Base-by-base conservation (phyloP, 2,113 vertebrate genomes). In the Urocynchramus pylzowi region DNA sequence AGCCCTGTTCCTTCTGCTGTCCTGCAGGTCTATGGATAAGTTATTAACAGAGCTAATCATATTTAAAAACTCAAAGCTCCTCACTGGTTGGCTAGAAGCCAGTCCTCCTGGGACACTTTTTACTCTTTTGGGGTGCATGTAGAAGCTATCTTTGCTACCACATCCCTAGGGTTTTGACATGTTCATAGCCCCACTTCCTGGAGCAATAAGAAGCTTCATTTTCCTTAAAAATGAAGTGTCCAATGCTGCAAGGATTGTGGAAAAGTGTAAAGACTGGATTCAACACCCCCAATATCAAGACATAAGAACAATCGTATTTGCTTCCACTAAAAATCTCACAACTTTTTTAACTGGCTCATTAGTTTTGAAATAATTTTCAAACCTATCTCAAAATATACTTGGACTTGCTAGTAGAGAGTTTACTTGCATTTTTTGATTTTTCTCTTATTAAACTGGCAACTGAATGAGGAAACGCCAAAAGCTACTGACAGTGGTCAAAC, bases 401-500 rank as follows among this genome's bases (percentile, higher is more conserved):
- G 11, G 49, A 49, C 3, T 83, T 88, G 11, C 15, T 52, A 71
- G 21, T 21, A 10, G 10, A 76, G 17, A 67, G 7, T 22, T 50
- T 75, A n/a, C n/a, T 73, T 61, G 26, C 5, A 53, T 69, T 57
- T 87, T 59, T n/a, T 28, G 1, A 41, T 83, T 18, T 56, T 60
- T 61, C 28, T 30, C 8, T 30, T 89, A 30, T 41, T 70, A 33
- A 42, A 70, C 41, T 26, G n/a, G 17, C 28, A 49, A 45, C 17
- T 63, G 35, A 82, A 75, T 3, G 3, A 93, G 16, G 21, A 94
- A 80, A 28, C 70, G 26, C 17, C 50, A 41, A 73, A 90, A 53
- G 6, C 7, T 57, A 9, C 67, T 28, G n/a, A 18, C 0, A 0
- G 27, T 33, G 30, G 33, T 17, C 63, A 81, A 37, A 37, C n/a